A percentile compares a stretch with the other conserved stretches of the same genome.
Evolutionary conservation across 2,113 vertebrate genomes (phyloP).

Genomic region (Oncorhynchus tshawytscha): DNA sequence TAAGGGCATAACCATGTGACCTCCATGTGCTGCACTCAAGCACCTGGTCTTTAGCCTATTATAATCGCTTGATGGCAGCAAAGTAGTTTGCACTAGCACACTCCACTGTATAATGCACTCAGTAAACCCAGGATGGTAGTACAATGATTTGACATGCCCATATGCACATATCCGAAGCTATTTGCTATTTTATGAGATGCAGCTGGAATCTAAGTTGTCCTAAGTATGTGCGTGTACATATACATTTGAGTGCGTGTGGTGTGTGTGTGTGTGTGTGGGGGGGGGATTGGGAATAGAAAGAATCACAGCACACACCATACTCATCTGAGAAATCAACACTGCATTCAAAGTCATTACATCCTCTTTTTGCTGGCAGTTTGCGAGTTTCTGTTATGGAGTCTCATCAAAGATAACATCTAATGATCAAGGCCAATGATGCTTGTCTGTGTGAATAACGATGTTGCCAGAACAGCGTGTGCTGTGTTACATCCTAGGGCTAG

Average conservation of each 20-base stretch:
- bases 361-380: conserved; percentile 11
- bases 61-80: no score
- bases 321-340: conserved; percentile 27
- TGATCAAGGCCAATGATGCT: conserved; percentile 38
- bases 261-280: neutral
- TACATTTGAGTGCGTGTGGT: neutral
- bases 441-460: conserved; percentile 30
- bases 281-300: neutral
- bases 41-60: no score
- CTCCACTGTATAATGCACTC: no score
- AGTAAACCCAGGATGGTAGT: no score
- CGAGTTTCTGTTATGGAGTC: conserved; percentile 21
- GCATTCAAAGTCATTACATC: conserved; percentile 5
- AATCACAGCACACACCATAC: conserved; percentile 12
- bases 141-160: no score
- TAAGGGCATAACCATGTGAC: no score
- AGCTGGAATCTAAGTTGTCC: no score
- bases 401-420: conserved; percentile 39
- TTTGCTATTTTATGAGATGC: no score
- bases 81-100: no score
- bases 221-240: no score
- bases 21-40: no score
- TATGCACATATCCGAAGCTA: no score
- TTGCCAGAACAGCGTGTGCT: conserved; percentile 18
- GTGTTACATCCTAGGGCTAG: neutral